Percentiles rank a stretch among this genome's conserved stretches.
Conservation (phyloP, 2,113 vertebrate species). For the Origma solitaria region DNA sequence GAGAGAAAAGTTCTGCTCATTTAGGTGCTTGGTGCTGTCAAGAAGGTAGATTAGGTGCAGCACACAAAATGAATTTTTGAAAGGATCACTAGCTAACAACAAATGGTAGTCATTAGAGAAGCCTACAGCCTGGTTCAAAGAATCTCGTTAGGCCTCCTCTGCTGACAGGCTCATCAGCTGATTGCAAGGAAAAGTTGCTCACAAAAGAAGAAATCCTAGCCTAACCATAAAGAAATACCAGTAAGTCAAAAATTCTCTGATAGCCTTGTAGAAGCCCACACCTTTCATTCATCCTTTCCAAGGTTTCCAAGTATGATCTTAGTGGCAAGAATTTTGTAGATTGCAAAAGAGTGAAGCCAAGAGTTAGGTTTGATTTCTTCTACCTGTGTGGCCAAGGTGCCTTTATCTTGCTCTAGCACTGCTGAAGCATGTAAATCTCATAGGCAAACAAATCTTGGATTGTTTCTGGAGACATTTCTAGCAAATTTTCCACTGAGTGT, state of each 20-base stretch:
- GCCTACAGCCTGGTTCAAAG: neutral
- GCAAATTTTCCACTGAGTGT: neutral
- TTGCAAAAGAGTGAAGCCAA: neutral
- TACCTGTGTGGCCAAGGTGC: neutral
- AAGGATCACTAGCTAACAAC: neutral
- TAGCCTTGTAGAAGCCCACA: neutral
- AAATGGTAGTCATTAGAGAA: constrained; percentile 23
- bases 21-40: constrained; percentile 11
- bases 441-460: neutral
- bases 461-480: neutral
- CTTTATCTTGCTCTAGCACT: neutral
- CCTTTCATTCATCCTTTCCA: neutral
- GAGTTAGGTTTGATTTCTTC: neutral
- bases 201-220: neutral
- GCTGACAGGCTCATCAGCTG: neutral
- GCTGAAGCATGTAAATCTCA: neutral
- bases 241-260: neutral
- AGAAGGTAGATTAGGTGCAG: constrained; percentile 11
- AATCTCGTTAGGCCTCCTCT: neutral
- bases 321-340: neutral
- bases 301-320: neutral
- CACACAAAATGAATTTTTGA: constrained; percentile 35
- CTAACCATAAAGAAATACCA: neutral
- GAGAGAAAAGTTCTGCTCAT: neutral
- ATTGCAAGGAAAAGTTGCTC: neutral